Base-by-base conservation (phyloP, 1,140 invertebrate species). In the Drosophila paulistorum region DNA sequence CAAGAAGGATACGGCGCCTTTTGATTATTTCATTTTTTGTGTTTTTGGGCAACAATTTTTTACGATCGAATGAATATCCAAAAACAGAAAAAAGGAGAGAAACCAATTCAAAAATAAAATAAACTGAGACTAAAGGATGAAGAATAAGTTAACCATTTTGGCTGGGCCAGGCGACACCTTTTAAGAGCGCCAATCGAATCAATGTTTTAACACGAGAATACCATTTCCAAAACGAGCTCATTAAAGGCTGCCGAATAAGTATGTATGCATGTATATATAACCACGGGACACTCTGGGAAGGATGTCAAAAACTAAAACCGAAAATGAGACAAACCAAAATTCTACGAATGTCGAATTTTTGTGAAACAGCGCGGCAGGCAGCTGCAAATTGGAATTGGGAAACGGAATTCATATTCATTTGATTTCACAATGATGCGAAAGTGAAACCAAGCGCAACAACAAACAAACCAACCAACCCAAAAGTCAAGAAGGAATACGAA, bases 151-250 rank as follows among this genome's bases (percentile, higher is more conserved):
- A 59, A 59, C 57, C 57, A 17, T 58, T 58, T 72, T 39, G 60
- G 62, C 77, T 72, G 71, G 71, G 57, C 39, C 64, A 77, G 83
- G 77, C 84, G 84, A 89, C 84, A 89, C 84, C 84, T 89, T 89
- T 89, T 89, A 90, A 90, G 81, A 73, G 84, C 84, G 84, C 84
- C 84, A 89, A 89, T 84, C 81, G 84, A 89, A 89, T 89, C 84
- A 89, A 78, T 89, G 84, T 89, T 89, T 89, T 89, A 89, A 89
- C 84, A 89, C 84, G 84, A 76, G 85, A 90, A 90, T 74, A 90
- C 85, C 84, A 89, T 89, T 89, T 90, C 71, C 80, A 81, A 75
- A 84, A 89, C 80, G 71, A 75, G 85, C 84, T 89, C 77, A 89
- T 87, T 87, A 87, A 78, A 71, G 77, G 80, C 76, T 68, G 62